Evolutionary conservation across 35 echinoderm and acorn worm genomes (phyloP).

Genomic region (Anneissia japonica): DNA sequence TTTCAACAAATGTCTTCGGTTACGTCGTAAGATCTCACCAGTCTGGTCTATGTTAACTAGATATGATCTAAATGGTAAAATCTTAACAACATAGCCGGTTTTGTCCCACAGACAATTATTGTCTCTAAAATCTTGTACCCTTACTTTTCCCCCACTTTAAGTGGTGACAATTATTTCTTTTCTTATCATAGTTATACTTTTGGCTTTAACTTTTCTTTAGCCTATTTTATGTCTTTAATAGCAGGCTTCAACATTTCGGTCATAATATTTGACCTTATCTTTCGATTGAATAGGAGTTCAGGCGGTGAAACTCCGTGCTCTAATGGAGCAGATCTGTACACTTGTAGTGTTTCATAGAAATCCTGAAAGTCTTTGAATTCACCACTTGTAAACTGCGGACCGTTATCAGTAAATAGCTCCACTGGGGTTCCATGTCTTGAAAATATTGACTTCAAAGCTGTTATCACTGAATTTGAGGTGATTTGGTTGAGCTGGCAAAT

Average conservation of each 20-base stretch:
- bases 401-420: too few relatives aligned
- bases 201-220: background rate
- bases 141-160: background rate
- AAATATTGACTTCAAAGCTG: constrained; percentile 28
- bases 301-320: background rate
- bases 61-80: background rate
- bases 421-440: constrained; percentile 36
- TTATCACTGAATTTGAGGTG: background rate
- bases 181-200: background rate
- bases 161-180: background rate
- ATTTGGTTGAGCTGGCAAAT: background rate
- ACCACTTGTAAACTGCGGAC: constrained; percentile 24
- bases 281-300: background rate
- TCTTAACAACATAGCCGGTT: background rate
- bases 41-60: background rate
- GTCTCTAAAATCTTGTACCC: background rate
- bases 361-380: too few relatives aligned
- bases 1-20: background rate
- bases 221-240: background rate
- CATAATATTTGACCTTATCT: background rate
- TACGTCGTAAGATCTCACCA: background rate
- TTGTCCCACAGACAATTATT: background rate
- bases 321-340: background rate
- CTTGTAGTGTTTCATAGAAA: background rate
- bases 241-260: background rate